Evolutionary conservation across 2,113 vertebrate species (phyloP), one percentile per base, ranked within the genome.

Genomic region (Collichthys lucidus): DNA sequence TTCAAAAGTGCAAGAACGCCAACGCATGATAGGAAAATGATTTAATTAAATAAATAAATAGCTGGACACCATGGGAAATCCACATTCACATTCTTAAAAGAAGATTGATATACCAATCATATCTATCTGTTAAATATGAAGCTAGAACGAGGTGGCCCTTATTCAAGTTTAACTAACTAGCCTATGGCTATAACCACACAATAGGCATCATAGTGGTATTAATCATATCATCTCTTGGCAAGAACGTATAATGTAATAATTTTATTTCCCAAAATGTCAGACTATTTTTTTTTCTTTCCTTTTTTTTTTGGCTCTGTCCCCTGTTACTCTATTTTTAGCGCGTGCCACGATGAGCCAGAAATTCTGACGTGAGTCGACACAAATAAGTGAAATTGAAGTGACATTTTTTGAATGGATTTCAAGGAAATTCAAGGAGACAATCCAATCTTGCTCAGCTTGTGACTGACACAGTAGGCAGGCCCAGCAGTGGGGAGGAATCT

Each of bases 351-450:
- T 3, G 22, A 4, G 0, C 22, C 17, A 55, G 42, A 57, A 20
- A 63, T 31, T 52, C 47, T 46, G 16, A 81, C 72, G 22, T 0
- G 4, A 76, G 65, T 7, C 17, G 73, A 74, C 24, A 53, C 49
- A 9, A 67, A 74, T 15, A 20, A 74, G 49, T 35, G 52, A 24
- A 80, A 80, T n/a, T 8, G 7, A 75, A 72, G 53, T 81, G 76
- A 50, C 62, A 64, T 63, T 67, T 88, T 88, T 50, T 79, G 35
- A 66, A 19, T 20, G 29, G 67, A 83, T 86, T 66, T 85, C 29
- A 26, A 73, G 52, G 55, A 82, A 78, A 82, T 73, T 46, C 19
- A 44, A 83, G 72, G n/a, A 1, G 74, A 85, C 79, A 52, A 4
- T 67, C 10, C 26, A 29, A 80, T 71, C 59, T 76, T 24, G 64